Percentiles rank a stretch among this genome's conserved stretches.
These are phyloP conservation scores for Dioctria linearis DNA, from an alignment of 2,888 invertebrate genomes.

Conservation along the genomic window DNA sequence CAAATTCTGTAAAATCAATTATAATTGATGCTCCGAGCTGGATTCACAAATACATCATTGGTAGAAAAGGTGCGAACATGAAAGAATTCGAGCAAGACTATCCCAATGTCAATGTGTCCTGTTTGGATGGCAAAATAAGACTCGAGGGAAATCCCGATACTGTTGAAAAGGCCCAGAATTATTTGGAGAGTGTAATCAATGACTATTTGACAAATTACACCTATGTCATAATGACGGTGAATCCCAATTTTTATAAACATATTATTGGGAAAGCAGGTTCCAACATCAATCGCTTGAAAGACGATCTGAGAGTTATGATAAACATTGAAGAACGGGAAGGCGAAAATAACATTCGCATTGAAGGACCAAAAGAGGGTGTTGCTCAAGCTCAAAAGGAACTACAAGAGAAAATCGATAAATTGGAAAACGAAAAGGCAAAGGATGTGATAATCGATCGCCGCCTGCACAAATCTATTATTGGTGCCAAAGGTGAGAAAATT, in stretches of 20 bases:
- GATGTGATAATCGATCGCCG: conserved; percentile 97
- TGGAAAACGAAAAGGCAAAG: conserved; percentile 95
- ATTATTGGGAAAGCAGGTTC: conserved; percentile 96
- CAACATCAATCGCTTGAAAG: conserved; percentile 95
- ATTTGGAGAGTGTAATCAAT: conserved; percentile 83
- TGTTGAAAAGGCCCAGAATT: conserved; percentile 87
- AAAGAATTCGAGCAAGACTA: conserved; percentile 90
- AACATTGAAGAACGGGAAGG: conserved; percentile 89
- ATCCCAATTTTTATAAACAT: conserved; percentile 94
- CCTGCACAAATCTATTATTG: conserved; percentile 94
- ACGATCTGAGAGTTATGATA: conserved; percentile 93
- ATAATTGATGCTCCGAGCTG: conserved; percentile 93
- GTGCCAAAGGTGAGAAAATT: conserved; percentile 94
- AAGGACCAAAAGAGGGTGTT: conserved; percentile 92
- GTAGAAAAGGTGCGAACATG: conserved; percentile 94
- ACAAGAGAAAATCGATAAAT: conserved; percentile 85
- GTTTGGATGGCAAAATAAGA: conserved; percentile 92
- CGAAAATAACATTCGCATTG: conserved; percentile 89
- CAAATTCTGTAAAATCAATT: conserved; percentile 92
- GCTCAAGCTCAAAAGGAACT: conserved; percentile 86
- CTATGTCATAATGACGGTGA: conserved; percentile 87
- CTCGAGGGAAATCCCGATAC: conserved; percentile 96
- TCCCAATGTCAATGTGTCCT: conserved; percentile 94
- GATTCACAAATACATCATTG: conserved; percentile 98
- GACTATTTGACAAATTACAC: conserved; percentile 87